Base-by-base conservation (phyloP, 2,797 vertebrate species). In the Muscicapa striata region DNA sequence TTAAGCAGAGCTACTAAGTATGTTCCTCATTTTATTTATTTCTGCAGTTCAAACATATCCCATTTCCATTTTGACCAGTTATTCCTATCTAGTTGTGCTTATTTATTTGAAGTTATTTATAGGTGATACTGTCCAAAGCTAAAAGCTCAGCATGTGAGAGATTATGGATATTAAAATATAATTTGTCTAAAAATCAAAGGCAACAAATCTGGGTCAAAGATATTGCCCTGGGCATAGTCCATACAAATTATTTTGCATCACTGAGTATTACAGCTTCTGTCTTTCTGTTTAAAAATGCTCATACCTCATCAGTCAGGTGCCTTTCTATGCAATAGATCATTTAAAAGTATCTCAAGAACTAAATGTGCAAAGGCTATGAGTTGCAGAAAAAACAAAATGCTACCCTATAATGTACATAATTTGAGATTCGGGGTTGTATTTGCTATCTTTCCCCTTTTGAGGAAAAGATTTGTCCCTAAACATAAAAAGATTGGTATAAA, bases 121-220 rank as follows among this genome's bases (percentile, higher is more conserved):
- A 95, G 49, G 84, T 89, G 59, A 69, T 94, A 87, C 43, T 88
- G 45, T 90, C 51, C 75, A 67, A 34, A 70, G 38, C 57, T 75
- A 91, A 77, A 64, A 88, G 59, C 38, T 88, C 61, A 85, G 36
- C 66, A 26, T 32, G n/a, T 43, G 89, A 67, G 22, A 93, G 13
- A 43, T 90, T 63, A 81, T 63, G 46, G 90, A 90, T 94, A 87
- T 93, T 90, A 78, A 93, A 91, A 36, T 84, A 84, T 54, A 86
- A 83, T 84, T 96, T 95, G 16, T 91, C 54, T 93, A 54, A 91
- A 96, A 94, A 82, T 52, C 52, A 77, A 84, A 92, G n/a, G 69
- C 40, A 85, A 87, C 36, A 93, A 74, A 95, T 91, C 61, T 94
- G 92, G 94, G 95, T 95, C 87, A 96, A 94, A 94, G 73, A 67